phyloP scores from a whole-genome alignment of 2,888 invertebrate genomes.

The Apocheima hispidaria region DNA sequence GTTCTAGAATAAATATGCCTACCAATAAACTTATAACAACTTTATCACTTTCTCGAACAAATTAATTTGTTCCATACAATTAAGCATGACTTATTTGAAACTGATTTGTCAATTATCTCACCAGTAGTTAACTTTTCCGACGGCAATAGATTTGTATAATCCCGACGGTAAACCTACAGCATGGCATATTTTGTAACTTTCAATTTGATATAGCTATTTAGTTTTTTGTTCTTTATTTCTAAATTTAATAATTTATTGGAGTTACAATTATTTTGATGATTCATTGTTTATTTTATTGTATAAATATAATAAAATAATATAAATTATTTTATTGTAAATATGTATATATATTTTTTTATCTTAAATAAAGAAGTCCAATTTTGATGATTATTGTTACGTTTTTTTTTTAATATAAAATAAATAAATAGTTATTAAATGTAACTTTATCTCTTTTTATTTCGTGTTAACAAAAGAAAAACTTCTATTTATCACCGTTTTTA shows the following conservation, averaged over 20 bases:
- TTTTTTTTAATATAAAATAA: too few relatives aligned
- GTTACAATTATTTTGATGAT: too few relatives aligned
- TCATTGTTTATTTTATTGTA: not conserved
- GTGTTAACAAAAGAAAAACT: too few relatives aligned
- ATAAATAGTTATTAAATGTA: too few relatives aligned
- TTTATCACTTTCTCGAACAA: not conserved
- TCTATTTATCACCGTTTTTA: conserved; percentile 1
- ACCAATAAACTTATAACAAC: not conserved
- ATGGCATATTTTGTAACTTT: not conserved
- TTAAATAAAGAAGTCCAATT: too few relatives aligned
- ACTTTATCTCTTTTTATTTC: too few relatives aligned
- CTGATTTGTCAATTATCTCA: conserved; percentile 8
- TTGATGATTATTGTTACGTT: too few relatives aligned
- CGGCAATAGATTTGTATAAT: conserved; percentile 12
- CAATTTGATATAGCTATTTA: not conserved
- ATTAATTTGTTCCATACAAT: conserved; percentile 2
- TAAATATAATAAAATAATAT: too few relatives aligned
- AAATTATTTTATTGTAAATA: too few relatives aligned
- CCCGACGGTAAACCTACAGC: not conserved
- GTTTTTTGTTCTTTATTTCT: too few relatives aligned
- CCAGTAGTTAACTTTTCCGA: conserved; percentile 13
- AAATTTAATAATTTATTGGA: too few relatives aligned
- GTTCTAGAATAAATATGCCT: conserved; percentile 1
- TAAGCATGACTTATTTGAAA: conserved; percentile 10
- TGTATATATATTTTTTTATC: too few relatives aligned